Evolutionary conservation across 2,888 invertebrate species (phyloP).

Genomic region (Habrosyne pyritoides): DNA sequence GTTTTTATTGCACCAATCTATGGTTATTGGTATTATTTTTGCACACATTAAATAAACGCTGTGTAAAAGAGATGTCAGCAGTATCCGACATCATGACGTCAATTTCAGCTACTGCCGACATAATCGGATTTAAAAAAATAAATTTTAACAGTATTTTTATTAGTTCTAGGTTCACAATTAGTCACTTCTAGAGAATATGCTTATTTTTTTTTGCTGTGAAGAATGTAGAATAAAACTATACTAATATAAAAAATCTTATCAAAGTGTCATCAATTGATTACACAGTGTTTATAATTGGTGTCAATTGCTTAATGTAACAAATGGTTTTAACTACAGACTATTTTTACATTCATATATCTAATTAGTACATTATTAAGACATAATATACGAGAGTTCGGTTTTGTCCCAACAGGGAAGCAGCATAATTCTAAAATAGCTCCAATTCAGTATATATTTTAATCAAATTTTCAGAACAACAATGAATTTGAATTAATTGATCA

Average conservation of each 20-base stretch:
- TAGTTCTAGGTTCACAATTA: background rate
- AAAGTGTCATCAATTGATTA: background rate
- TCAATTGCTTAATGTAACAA: background rate
- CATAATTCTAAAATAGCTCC: no score
- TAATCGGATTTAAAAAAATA: no score
- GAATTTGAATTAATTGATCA: no score
- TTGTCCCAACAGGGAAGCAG: background rate
- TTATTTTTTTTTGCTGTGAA: no score
- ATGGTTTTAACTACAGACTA: constrained; percentile 3
- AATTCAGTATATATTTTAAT: no score
- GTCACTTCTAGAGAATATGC: no score
- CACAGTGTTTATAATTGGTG: background rate
- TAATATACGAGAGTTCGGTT: background rate
- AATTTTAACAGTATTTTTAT: background rate
- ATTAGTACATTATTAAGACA: background rate
- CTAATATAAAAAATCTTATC: no score
- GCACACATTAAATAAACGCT: background rate
- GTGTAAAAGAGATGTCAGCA: background rate
- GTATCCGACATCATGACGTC: background rate
- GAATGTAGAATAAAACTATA: no score
- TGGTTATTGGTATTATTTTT: background rate
- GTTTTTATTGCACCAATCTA: background rate
- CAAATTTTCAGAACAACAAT: no score
- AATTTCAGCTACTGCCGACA: background rate
- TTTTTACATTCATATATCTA: constrained; percentile 4